These are phyloP conservation scores for Acrossocheilus wenchowensis DNA, from an alignment of 2,797 vertebrate genomes.

Conservation along the genomic window DNA sequence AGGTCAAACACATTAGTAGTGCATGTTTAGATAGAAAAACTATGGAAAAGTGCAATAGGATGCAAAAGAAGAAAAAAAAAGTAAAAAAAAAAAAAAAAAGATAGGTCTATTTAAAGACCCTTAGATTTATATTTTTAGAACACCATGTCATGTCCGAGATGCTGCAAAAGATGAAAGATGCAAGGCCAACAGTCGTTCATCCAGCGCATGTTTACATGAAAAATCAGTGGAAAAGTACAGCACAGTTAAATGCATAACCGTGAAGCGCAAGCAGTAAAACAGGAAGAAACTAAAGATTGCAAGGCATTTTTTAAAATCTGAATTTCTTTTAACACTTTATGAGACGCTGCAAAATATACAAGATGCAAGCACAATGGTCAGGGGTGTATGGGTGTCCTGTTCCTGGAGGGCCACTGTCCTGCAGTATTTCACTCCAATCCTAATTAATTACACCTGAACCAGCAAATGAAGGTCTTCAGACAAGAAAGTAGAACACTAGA, in stretches of 20 bases:
- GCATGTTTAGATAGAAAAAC: no score
- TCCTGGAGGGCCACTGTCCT: not conserved
- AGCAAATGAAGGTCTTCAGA: not conserved
- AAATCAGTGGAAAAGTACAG: no score
- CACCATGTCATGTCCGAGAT: not conserved
- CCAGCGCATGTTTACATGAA: no score
- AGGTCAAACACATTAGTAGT: not conserved
- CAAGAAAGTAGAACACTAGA: not conserved
- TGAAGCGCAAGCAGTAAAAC: no score
- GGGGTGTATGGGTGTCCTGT: not conserved
- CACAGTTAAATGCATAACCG: no score
- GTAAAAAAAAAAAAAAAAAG: no score
- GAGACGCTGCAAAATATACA: no score
- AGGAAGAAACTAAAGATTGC: no score
- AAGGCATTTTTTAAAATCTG: no score
- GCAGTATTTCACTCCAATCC: not conserved
- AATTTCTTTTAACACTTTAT: no score
- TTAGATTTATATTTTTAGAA: not conserved
- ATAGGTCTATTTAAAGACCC: no score
- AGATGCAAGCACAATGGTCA: not conserved
- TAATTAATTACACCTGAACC: not conserved
- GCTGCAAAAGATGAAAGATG: not conserved
- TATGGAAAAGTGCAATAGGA: not conserved
- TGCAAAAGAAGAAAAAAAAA: not conserved
- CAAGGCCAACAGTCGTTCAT: not conserved